These are phyloP conservation scores for Hucho hucho DNA, from an alignment of 2,113 vertebrate species.

Conservation along the genomic window DNA sequence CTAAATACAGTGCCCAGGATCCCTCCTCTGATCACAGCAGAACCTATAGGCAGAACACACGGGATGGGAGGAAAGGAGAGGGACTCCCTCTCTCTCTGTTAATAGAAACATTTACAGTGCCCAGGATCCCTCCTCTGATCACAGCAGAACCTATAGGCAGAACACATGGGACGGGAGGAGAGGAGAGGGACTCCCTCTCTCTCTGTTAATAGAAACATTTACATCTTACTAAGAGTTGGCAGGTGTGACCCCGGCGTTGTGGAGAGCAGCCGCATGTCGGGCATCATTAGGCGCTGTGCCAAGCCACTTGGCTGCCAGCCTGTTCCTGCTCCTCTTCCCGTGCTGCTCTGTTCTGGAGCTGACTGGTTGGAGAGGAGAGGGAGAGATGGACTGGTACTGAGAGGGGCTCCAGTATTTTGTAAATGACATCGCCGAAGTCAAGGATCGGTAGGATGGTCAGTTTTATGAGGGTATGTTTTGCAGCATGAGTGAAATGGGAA, in stretches of 20 bases:
- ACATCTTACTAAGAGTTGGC: slow-evolving; percentile 97
- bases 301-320: slow-evolving; percentile 85
- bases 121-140: slow-evolving; percentile 84
- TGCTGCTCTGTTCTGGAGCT: too few species aligned
- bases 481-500: too few species aligned
- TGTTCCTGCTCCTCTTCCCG: slow-evolving; percentile 19
- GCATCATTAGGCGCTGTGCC: slow-evolving; percentile 96
- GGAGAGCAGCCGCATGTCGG: slow-evolving; percentile 92
- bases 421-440: too few species aligned
- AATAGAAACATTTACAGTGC: too few species aligned
- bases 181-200: too few species aligned
- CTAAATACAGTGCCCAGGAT: slow-evolving; percentile 74
- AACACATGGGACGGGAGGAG: slow-evolving; percentile 81
- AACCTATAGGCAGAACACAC: slow-evolving; percentile 62
- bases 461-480: too few species aligned
- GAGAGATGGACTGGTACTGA: slow-evolving; percentile 20
- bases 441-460: too few species aligned
- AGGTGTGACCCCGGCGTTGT: slow-evolving; percentile 90
- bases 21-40: slow-evolving; percentile 83
- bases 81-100: too few species aligned
- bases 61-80: slow-evolving; percentile 65
- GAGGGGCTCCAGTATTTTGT: background rate
- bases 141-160: slow-evolving; percentile 47
- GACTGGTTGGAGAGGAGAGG: slow-evolving; percentile 4
- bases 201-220: slow-evolving; percentile 97